A percentile compares a stretch with the other conserved stretches of the same genome.
These are phyloP conservation scores for Acropora tenuis DNA, from an alignment of 64 coral and sea anemone genomes.

Conservation along the genomic window DNA sequence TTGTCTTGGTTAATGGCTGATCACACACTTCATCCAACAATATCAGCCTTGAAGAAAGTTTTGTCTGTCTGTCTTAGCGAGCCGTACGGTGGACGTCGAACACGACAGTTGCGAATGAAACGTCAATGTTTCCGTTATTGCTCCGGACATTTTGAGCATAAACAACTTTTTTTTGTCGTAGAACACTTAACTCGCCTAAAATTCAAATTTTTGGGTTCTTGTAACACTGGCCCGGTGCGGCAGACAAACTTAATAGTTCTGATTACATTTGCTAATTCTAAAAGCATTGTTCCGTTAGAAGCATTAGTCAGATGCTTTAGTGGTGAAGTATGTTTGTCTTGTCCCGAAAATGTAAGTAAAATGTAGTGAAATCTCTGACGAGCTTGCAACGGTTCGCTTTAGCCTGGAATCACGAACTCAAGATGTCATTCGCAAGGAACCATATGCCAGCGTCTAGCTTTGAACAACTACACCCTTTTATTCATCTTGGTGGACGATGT, in stretches of 20 bases:
- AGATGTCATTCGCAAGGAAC: constrained; percentile 37
- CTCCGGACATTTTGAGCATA: neutral
- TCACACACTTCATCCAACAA: no score
- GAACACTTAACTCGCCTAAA: neutral
- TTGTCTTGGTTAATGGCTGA: no score
- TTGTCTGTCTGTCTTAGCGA: neutral
- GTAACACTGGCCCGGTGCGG: neutral
- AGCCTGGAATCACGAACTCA: constrained; percentile 41
- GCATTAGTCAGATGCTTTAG: constrained; percentile 20
- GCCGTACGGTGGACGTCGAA: neutral
- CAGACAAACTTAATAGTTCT: neutral
- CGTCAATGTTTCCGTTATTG: neutral
- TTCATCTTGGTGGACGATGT: constrained; percentile 52
- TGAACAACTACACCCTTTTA: constrained; percentile 25
- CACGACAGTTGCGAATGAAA: neutral
- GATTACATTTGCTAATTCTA: neutral
- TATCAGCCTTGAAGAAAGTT: constrained; percentile 20
- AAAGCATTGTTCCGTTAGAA: neutral
- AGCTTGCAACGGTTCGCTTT: constrained; percentile 56
- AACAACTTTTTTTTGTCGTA: neutral
- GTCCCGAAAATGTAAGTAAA: neutral
- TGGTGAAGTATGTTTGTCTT: neutral
- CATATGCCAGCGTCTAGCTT: constrained; percentile 1
- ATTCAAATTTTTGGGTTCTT: neutral
- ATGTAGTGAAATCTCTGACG: constrained; percentile 35